A percentile compares a stretch with the other conserved stretches of the same genome.
These are phyloP conservation scores for Tachysurus fulvidraco DNA, from an alignment of 2,113 vertebrate genomes.

Conservation along the genomic window DNA sequence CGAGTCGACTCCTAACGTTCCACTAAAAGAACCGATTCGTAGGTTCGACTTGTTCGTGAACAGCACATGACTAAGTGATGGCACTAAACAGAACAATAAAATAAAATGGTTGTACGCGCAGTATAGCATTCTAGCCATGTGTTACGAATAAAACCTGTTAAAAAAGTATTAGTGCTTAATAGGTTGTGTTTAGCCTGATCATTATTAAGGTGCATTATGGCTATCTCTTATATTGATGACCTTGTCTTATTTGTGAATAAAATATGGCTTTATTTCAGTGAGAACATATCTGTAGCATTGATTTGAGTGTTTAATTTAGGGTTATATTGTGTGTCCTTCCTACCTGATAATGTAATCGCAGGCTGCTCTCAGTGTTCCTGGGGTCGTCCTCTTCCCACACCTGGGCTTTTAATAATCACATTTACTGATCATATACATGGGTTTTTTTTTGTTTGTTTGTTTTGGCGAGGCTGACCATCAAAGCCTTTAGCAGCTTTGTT, in stretches of 20 bases:
- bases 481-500: slow-evolving; percentile 29
- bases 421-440: background rate
- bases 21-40: background rate
- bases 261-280: background rate
- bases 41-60: background rate
- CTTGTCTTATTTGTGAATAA: background rate
- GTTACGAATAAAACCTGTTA: background rate
- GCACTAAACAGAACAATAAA: background rate
- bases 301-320: background rate
- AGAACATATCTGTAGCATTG: background rate
- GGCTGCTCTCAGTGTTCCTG: slow-evolving; percentile 27
- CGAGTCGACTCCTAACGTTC: background rate
- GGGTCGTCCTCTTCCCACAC: background rate
- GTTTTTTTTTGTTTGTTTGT: no score
- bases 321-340: background rate
- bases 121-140: background rate
- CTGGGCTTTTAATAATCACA: background rate
- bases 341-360: slow-evolving; percentile 36
- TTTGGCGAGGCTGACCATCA: slow-evolving; percentile 35
- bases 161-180: background rate
- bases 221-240: background rate
- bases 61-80: background rate
- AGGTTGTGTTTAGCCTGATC: background rate
- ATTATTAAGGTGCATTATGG: background rate
- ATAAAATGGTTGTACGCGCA: background rate